phyloP scores from a whole-genome alignment of 2,888 invertebrate species.

The Strigamia maritima region DNA sequence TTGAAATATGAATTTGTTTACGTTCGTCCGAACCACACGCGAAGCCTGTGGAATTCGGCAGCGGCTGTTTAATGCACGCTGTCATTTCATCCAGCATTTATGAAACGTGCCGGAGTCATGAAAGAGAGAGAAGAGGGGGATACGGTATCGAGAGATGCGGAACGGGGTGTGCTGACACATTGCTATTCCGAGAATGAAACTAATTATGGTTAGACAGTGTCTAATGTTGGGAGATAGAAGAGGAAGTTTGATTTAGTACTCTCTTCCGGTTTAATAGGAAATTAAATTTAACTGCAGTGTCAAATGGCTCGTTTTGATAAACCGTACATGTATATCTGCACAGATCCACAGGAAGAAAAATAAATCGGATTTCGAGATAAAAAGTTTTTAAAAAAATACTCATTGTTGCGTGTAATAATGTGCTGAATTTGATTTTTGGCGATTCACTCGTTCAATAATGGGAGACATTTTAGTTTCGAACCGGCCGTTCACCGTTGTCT shows the following conservation, averaged over 20 bases:
- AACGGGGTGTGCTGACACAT: neutral
- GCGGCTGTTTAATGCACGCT: neutral
- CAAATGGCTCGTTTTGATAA: neutral
- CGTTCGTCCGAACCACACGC: neutral
- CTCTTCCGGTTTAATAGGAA: constrained; percentile 2
- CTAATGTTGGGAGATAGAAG: neutral
- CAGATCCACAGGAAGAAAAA: too few relatives aligned
- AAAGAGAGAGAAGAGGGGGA: neutral
- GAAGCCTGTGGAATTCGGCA: neutral
- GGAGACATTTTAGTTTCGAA: neutral
- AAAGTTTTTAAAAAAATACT: too few relatives aligned
- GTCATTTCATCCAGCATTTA: neutral
- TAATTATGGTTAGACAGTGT: constrained; percentile 4
- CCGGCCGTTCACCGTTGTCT: neutral
- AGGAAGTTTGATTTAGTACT: neutral
- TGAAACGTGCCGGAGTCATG: neutral
- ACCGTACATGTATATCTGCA: too few relatives aligned
- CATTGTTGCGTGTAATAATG: too few relatives aligned
- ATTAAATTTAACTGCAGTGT: neutral
- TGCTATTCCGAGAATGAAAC: constrained; percentile 4
- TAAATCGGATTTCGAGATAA: too few relatives aligned
- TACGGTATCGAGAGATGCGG: neutral
- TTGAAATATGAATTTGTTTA: constrained; percentile 4
- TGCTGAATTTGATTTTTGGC: neutral
- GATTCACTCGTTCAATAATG: neutral